Evolutionary conservation across 1,140 invertebrate species (phyloP), one percentile per base, ranked within the genome.

Genomic region (Euura lappo): DNA sequence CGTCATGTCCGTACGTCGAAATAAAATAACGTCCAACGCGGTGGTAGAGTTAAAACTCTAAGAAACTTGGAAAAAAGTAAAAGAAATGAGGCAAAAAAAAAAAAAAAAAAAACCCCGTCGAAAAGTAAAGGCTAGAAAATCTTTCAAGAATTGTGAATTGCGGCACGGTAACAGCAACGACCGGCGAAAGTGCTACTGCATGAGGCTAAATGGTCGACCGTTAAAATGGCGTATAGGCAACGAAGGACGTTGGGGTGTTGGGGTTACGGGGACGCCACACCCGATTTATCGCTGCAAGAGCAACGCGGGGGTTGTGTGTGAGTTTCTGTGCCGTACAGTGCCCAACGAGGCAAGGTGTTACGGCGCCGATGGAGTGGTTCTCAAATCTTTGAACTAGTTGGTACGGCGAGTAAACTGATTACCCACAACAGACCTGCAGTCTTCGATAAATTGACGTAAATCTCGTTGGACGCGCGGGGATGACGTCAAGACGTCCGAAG

Each of bases 401-500:
- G 13, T 60, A 60, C 51, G 3, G 13, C 3, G 51, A 4, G 51
- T 6, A n/a, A 60, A 60, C 51, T 60, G 51, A 60, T n/a, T 60
- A n/a, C 8, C 5, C 13, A 60, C 8, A 6, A 60, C 51, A 60
- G 51, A 60, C 28, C 28, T 28, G 51, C 13, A n/a, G 13, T 60
- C 8, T 60, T 60, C 51, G 13, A 60, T 60, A 60, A 60, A 60
- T 60, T 60, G 13, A 6, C 51, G 51, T 60, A 6, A 60, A 60
- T 60, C 51, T 60, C 10, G 51, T 6, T 60, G 51, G 13, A 60
- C 51, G 28, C 28, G 28, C 28, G 51, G 51, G 51, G 51, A 60
- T 60, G 51, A 60, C 13, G 51, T 60, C 51, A 60, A 60, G 28
- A 60, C 51, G 51, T 60, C 51, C 51, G 51, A n/a, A 60, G 51